These are phyloP conservation scores for Caerostris darwini DNA, from an alignment of 1,140 invertebrate genomes.

Conservation along the genomic window DNA sequence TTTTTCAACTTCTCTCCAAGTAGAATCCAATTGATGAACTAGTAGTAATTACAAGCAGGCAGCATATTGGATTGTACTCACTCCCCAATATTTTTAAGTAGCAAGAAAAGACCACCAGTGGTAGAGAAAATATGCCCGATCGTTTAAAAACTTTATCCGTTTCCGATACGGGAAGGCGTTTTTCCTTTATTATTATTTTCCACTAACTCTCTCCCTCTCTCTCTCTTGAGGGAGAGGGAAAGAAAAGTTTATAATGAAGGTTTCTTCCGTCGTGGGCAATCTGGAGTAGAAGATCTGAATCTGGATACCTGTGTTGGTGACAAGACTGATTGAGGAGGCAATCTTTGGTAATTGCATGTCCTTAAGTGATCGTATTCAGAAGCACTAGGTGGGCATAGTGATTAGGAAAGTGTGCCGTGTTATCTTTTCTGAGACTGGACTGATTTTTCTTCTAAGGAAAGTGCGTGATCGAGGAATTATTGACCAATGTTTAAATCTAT, in stretches of 20 bases:
- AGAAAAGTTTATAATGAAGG: constrained; percentile 11
- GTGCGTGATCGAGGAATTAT: background rate
- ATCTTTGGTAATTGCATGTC: constrained; percentile 35
- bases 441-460: background rate
- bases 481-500: background rate
- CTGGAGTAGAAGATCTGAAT: background rate
- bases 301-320: background rate
- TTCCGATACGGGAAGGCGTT: constrained; percentile 23
- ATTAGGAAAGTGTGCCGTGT: background rate
- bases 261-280: background rate
- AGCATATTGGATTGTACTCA: constrained; percentile 22
- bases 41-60: constrained; percentile 33
- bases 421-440: background rate
- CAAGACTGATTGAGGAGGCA: constrained; percentile 25
- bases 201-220: background rate
- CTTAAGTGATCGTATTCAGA: background rate
- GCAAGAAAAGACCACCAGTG: background rate
- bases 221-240: background rate
- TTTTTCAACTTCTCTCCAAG: constrained; percentile 22
- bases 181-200: constrained; percentile 43
- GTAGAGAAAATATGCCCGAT: constrained; percentile 22
- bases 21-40: constrained; percentile 46
- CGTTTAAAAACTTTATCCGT: constrained; percentile 37
- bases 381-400: background rate
- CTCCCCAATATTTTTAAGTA: constrained; percentile 33